These are phyloP conservation scores for Hiodon alosoides DNA, from an alignment of 2,113 vertebrate genomes.

Conservation along the genomic window DNA sequence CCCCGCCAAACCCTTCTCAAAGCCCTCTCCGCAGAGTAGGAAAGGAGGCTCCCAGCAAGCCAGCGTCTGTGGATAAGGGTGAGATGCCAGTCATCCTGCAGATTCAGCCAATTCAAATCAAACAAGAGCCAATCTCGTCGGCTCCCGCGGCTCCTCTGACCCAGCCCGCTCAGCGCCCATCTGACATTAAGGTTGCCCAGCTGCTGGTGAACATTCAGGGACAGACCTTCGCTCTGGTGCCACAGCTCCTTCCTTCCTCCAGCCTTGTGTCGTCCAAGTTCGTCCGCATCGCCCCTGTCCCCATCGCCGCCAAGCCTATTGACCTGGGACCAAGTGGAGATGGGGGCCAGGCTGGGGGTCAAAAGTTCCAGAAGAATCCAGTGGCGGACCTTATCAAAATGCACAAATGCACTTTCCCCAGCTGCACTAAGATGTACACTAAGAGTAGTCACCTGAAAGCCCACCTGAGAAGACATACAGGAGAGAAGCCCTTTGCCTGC, in stretches of 20 bases:
- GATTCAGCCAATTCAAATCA: constrained; percentile 85
- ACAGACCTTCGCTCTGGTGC: constrained; percentile 93
- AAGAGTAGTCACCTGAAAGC: constrained; percentile 99
- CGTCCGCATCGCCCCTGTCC: constrained; percentile 91
- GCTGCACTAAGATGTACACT: constrained; percentile 98
- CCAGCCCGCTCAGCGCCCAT: constrained; percentile 41
- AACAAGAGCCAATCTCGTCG: constrained; percentile 66
- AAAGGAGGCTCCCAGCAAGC: constrained; percentile 56
- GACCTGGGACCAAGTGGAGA: constrained; percentile 61
- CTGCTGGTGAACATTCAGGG: constrained; percentile 96
- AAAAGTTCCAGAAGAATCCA: constrained; percentile 88
- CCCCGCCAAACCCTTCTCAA: constrained; percentile 31
- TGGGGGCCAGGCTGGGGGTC: constrained; percentile 64
- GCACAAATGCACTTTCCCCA: constrained; percentile 96
- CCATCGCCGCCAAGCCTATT: constrained; percentile 88
- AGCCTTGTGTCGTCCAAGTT: constrained; percentile 78
- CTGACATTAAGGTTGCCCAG: constrained; percentile 90
- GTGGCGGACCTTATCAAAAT: constrained; percentile 97
- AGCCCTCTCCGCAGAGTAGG: constrained; percentile 41
- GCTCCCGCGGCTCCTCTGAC: constrained; percentile 42
- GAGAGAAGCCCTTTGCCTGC: constrained; percentile 97
- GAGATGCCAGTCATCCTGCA: constrained; percentile 80
- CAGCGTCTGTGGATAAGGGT: constrained; percentile 53
- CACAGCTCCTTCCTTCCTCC: constrained; percentile 79
- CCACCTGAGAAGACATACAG: constrained; percentile 91